Base-by-base conservation (phyloP, 2,113 vertebrate species). In the Willisornis vidua region DNA sequence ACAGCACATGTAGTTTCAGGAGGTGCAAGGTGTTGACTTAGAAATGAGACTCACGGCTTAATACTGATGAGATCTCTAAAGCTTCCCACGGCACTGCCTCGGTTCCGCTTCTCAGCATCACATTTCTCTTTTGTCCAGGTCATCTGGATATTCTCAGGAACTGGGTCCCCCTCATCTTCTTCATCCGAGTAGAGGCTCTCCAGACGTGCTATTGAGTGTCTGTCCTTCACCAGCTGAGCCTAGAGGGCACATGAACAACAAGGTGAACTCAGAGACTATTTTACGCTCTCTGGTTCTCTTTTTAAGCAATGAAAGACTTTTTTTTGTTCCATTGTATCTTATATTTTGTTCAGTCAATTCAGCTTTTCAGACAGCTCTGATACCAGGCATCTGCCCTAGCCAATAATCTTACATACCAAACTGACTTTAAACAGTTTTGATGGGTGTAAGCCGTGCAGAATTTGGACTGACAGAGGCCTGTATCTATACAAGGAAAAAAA, bases 221-320 rank as follows among this genome's bases (percentile, higher is more conserved):
- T 98, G 97, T 99, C 99, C 93, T 99, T 99, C 14, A 99, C 98
- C 71, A 99, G 96, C 95, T 99, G 99, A 91, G 99, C 99, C 99
- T 99, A 81, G 24, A 63, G 29, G 67, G n/a, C 52, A 71, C 14
- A 14, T 0, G 29, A 78, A 62, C 6, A 14, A 65, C 67, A 49
- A 28, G 22, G 15, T 52, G 41, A 90, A 55, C 29, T 73, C 37
- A 10, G 25, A 72, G 31, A 45, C 9, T 9, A 33, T 43, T 74
- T 58, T 61, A 66, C 5, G 0, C 63, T 68, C 24, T n/a, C 28
- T 54, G 17, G 9, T 78, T 71, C 61, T 63, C 33, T 75, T 94
- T 45, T 94, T 45, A 75, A 89, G 48, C 51, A 87, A 62, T 26
- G 12, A 41, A 9, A 78, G 43, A n/a, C 10, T 18, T 86, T 45